Evolutionary conservation across 2,797 vertebrate genomes (phyloP).

Genomic region (Emys orbicularis): DNA sequence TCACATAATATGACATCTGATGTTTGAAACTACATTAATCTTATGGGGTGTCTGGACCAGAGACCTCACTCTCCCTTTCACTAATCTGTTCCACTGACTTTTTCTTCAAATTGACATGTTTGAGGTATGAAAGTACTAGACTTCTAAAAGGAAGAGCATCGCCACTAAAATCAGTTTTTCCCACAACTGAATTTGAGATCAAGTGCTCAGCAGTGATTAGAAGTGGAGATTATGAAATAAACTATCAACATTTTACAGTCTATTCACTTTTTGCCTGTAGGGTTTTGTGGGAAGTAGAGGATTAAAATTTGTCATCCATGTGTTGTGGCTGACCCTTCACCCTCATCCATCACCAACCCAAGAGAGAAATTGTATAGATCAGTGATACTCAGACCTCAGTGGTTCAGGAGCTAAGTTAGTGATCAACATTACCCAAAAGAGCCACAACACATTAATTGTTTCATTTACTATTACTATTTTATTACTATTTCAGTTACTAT

Average conservation of each 20-base stretch:
- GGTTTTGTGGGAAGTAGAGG: not conserved
- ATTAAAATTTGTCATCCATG: too few relatives aligned
- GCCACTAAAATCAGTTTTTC: not conserved
- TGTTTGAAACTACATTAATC: not conserved
- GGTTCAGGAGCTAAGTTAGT: too few relatives aligned
- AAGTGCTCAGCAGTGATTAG: not conserved
- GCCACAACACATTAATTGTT: too few relatives aligned
- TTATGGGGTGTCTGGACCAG: not conserved
- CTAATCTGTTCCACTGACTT: too few relatives aligned
- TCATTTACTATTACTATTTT: too few relatives aligned
- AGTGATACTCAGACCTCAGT: too few relatives aligned
- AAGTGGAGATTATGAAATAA: not conserved
- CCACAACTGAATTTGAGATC: not conserved
- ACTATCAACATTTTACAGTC: not conserved
- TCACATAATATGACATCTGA: not conserved
- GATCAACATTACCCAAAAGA: too few relatives aligned
- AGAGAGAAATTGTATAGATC: too few relatives aligned
- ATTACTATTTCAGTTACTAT: too few relatives aligned
- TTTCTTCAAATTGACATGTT: not conserved
- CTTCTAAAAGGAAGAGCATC: not conserved
- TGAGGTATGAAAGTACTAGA: not conserved
- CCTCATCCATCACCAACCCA: too few relatives aligned
- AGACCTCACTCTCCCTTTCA: too few relatives aligned
- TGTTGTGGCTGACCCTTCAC: too few relatives aligned
- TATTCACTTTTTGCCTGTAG: not conserved